Percentiles rank a stretch among this genome's conserved stretches.
phyloP scores from a whole-genome alignment of 2,888 invertebrate genomes.

The Bembecia ichneumoniformis region DNA sequence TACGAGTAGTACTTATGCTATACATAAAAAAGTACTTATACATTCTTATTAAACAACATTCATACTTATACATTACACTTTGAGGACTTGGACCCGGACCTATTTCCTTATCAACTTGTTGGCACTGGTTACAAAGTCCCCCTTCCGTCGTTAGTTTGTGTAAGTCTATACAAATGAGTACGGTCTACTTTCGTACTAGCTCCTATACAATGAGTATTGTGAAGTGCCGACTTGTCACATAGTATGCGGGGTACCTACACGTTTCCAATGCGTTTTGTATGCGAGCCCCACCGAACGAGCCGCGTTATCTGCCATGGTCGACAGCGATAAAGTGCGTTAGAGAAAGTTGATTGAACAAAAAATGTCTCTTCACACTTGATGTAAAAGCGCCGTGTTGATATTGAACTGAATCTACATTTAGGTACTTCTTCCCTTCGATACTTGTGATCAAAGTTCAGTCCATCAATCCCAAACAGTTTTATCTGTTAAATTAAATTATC shows the following conservation, averaged over 20 bases:
- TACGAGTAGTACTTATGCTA: no score
- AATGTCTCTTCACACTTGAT: neutral
- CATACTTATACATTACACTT: neutral
- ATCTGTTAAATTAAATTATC: no score
- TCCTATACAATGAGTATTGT: neutral
- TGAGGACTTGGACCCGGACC: neutral
- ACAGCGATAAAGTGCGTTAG: neutral
- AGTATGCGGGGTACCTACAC: neutral
- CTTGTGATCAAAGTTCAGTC: no score
- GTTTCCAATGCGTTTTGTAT: conserved; percentile 36
- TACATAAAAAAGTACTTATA: no score
- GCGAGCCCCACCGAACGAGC: conserved; percentile 18
- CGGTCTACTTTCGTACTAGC: neutral
- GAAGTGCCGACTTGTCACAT: neutral
- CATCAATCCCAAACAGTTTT: no score
- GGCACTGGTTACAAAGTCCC: neutral
- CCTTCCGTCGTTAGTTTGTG: neutral
- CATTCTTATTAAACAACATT: no score
- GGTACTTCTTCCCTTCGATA: no score
- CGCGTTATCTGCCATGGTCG: conserved; percentile 46
- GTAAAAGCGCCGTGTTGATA: neutral
- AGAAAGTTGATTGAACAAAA: neutral
- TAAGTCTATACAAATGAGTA: neutral
- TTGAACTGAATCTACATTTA: no score
- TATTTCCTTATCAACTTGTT: neutral